Evolutionary conservation across 2,113 vertebrate genomes (phyloP), one percentile per base, ranked within the genome.

Genomic region (Hemichromis elongatus): DNA sequence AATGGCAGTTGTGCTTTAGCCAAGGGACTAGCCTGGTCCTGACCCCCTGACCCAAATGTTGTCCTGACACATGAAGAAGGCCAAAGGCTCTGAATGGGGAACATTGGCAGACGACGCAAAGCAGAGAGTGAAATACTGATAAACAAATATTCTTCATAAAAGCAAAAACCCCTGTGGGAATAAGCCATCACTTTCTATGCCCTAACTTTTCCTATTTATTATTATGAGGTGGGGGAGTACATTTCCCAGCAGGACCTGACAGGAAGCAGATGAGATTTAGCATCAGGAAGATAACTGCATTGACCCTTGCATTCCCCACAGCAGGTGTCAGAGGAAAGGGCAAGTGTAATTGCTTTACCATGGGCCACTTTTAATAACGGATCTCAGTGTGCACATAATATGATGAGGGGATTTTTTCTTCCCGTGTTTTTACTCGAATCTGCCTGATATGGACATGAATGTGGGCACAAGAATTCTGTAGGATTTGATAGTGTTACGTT

Each of bases 1-100:
- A 50, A 19, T 30, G 42, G 68, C 68, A 50, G 70, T 52, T 30
- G 28, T 50, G 42, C 16, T 75, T 75, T 50, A 50, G 24, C 68
- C 3, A 14, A 55, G 79, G 55, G 61, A 82, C 73, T 63, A 24
- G 4, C 61, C 80, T 53, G 55, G 21, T 55, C 63, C 53, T 85
- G 83, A 92, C 88, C 86, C 54, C 28, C 5, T 85, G 59, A 91
- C 84, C 86, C 87, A 52, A 3, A 86, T 84, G 40, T 77, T 89
- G 66, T 73, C 63, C 87, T 81, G 56, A 83, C 79, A 89, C 59
- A 75, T 55, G 68, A 52, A 42, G 54, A 80, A 45, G 83, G 10
- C 28, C 5, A 30, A 79, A 40, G 11, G 24, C 85, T 87, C 45
- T 68, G 61, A 83, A 81, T 59, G 14, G 50, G 33, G 53, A 81